A percentile compares a stretch with the other conserved stretches of the same genome.
These are phyloP conservation scores for Drosophila atripex DNA, from an alignment of 2,888 invertebrate species.

Conservation along the genomic window DNA sequence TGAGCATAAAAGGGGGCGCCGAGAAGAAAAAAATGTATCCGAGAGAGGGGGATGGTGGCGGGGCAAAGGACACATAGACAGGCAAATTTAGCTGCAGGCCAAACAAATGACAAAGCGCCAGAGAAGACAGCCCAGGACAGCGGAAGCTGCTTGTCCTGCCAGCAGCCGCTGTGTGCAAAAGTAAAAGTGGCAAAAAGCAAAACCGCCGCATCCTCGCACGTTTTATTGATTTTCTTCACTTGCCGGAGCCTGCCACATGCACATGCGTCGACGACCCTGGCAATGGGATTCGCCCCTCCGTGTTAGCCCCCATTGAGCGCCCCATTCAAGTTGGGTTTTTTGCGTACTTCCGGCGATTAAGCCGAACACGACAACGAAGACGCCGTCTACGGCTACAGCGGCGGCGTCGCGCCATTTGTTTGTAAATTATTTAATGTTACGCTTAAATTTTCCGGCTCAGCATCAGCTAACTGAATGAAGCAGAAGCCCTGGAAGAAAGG, in stretches of 20 bases:
- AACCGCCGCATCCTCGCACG: constrained; percentile 62
- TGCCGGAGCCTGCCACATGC: constrained; percentile 50
- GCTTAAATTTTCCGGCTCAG: constrained; percentile 79
- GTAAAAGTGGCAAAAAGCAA: constrained; percentile 70
- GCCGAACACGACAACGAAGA: constrained; percentile 43
- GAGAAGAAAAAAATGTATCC: constrained; percentile 14
- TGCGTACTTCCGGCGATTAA: constrained; percentile 76
- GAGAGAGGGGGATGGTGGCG: constrained; percentile 5
- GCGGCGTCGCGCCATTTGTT: constrained; percentile 72
- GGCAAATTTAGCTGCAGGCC: constrained; percentile 75
- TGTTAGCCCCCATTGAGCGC: constrained; percentile 7
- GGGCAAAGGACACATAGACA: constrained; percentile 34
- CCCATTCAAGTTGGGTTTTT: constrained; percentile 34
- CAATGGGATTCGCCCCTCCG: constrained; percentile 23
- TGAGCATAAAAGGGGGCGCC: constrained; percentile 31
- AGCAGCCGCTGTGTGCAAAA: constrained; percentile 70
- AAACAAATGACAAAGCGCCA: constrained; percentile 74
- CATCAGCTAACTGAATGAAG: constrained; percentile 44
- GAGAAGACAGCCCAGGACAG: constrained; percentile 32
- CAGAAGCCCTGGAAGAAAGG: not conserved
- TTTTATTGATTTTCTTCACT: constrained; percentile 75
- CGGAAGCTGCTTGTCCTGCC: constrained; percentile 74
- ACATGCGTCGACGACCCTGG: constrained; percentile 70
- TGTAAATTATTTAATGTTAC: constrained; percentile 80
- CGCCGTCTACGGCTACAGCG: constrained; percentile 6